Percentiles rank a stretch among this genome's conserved stretches.
These are phyloP conservation scores for Jaculus jaculus DNA, from an alignment of 2,113 vertebrate genomes.

Conservation along the genomic window DNA sequence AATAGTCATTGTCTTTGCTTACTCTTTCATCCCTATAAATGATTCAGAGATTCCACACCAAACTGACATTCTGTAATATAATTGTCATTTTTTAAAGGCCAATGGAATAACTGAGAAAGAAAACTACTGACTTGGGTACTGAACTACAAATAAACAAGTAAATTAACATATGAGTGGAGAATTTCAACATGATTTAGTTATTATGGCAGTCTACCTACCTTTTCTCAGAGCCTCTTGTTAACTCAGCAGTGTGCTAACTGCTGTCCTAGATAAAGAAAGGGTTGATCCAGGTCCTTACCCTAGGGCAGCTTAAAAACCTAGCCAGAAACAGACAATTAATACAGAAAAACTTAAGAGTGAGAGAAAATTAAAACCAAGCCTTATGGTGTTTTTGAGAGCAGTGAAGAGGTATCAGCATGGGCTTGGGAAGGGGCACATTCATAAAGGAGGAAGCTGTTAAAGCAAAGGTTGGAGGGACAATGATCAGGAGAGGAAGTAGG, in stretches of 20 bases:
- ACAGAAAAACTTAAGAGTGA: neutral
- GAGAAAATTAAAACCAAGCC: neutral
- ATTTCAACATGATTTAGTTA: slow-evolving; percentile 56
- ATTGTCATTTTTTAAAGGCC: slow-evolving; percentile 26
- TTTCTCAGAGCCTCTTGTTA: neutral
- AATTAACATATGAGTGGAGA: slow-evolving; percentile 7
- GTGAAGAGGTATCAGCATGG: neutral
- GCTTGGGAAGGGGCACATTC: neutral
- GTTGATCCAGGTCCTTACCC: slow-evolving; percentile 11
- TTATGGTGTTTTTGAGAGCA: neutral
- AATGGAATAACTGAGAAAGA: neutral
- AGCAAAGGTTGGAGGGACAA: neutral
- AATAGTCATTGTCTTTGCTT: slow-evolving; percentile 52
- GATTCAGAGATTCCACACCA: neutral
- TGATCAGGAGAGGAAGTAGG: neutral
- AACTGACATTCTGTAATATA: slow-evolving; percentile 6
- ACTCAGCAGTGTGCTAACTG: neutral
- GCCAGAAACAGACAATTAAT: slow-evolving; percentile 11
- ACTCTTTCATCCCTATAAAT: neutral
- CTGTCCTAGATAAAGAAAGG: slow-evolving; percentile 19
- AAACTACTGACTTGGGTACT: neutral
- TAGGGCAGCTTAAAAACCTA: slow-evolving; percentile 31
- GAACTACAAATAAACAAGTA: slow-evolving; percentile 22
- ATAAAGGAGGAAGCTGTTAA: neutral
- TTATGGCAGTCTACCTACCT: neutral